phyloP scores from a whole-genome alignment of 2,888 invertebrate species.

The Thyatira batis region DNA sequence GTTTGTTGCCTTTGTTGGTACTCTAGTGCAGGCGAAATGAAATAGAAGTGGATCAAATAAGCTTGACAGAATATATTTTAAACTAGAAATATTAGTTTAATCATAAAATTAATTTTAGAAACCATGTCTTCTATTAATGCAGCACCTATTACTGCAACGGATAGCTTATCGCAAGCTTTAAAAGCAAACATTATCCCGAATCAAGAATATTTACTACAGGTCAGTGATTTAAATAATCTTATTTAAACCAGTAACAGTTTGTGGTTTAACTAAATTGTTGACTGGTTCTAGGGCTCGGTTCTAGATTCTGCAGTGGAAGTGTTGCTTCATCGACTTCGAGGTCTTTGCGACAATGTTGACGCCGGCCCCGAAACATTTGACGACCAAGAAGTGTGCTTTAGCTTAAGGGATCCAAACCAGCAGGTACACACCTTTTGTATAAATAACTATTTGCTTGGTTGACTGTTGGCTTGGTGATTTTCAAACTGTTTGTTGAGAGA shows the following conservation, averaged over 20 bases:
- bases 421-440: constrained; percentile 70
- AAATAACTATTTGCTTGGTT: too few species aligned
- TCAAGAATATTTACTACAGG: constrained; percentile 93
- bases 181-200: constrained; percentile 94
- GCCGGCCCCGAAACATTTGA: constrained; percentile 95
- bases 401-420: constrained; percentile 86
- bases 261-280: background rate
- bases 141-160: constrained; percentile 86
- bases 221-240: constrained; percentile 19
- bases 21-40: too few species aligned
- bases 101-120: background rate
- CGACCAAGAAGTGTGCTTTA: constrained; percentile 96
- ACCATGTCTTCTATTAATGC: constrained; percentile 62
- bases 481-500: too few species aligned
- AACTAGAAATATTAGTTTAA: too few species aligned
- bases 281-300: constrained; percentile 89
- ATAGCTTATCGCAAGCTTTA: constrained; percentile 89
- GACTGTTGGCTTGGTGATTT: too few species aligned
- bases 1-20: too few species aligned
- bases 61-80: too few species aligned
- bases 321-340: constrained; percentile 92
- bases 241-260: background rate
- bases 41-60: too few species aligned
- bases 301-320: constrained; percentile 95
- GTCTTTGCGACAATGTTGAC: constrained; percentile 96